A percentile compares a stretch with the other conserved stretches of the same genome.
Evolutionary conservation across 2,113 vertebrate genomes (phyloP).

Genomic region (Tragulus kanchil): DNA sequence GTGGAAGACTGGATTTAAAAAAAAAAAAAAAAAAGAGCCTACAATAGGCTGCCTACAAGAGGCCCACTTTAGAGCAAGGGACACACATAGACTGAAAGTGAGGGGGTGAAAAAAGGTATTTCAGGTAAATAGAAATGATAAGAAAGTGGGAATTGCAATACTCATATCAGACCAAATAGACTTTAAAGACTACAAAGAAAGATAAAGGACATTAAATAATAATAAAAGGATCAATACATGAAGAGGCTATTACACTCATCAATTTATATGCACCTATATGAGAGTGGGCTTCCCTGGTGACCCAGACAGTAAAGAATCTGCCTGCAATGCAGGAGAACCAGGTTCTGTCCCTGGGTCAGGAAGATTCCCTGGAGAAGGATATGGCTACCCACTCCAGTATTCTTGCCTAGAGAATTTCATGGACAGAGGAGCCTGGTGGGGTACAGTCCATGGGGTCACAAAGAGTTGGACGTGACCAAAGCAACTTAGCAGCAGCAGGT

Average conservation of each 20-base stretch:
- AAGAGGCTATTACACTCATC: background rate
- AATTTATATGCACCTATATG: background rate
- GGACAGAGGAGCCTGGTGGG: no score
- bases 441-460: no score
- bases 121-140: background rate
- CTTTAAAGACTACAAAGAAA: background rate
- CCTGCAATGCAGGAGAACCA: no score
- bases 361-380: no score
- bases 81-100: background rate
- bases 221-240: background rate
- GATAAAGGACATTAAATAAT: background rate
- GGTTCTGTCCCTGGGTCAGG: no score
- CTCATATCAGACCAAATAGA: background rate
- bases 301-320: no score
- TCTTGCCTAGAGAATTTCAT: no score
- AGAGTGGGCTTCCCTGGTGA: background rate
- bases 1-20: background rate
- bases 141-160: background rate
- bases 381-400: no score
- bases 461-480: no score
- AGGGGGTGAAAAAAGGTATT: background rate
- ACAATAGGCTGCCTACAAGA: background rate
- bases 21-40: background rate
- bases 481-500: no score
- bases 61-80: background rate